A percentile compares a stretch with the other conserved stretches of the same genome.
Conservation (phyloP, 2,888 invertebrate genomes). For the Dicyrtomina minuta region DNA sequence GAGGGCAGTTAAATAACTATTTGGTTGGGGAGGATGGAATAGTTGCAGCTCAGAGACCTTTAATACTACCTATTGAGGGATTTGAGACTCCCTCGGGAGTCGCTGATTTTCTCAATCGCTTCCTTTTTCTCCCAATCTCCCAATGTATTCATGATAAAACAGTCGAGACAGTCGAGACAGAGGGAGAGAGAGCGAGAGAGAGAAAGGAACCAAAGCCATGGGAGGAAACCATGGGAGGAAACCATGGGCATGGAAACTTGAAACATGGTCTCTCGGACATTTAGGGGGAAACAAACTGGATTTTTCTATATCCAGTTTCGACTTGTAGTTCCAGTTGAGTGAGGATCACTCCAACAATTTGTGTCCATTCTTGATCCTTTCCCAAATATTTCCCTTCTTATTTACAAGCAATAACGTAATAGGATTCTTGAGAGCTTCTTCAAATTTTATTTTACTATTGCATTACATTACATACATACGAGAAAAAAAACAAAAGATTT, state of each 20-base stretch:
- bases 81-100: constrained; percentile 27
- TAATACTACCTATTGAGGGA: constrained; percentile 31
- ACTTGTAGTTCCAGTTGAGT: not conserved
- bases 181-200: too few relatives aligned
- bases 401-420: not conserved
- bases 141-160: constrained; percentile 11
- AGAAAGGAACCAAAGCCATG: too few relatives aligned
- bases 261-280: not conserved
- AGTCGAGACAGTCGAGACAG: not conserved
- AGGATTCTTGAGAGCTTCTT: not conserved
- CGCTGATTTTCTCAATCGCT: constrained; percentile 32
- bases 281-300: not conserved
- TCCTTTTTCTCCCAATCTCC: constrained; percentile 2
- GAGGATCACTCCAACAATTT: constrained; percentile 5
- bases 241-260: not conserved
- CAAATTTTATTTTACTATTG: not conserved
- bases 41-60: constrained; percentile 24
- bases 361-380: constrained; percentile 6
- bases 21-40: constrained; percentile 16
- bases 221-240: not conserved
- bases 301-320: too few relatives aligned
- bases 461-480: not conserved
- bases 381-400: not conserved
- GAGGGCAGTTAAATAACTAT: constrained; percentile 10
- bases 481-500: not conserved